These are phyloP conservation scores for Plusia festucae DNA, from an alignment of 2,888 invertebrate genomes.

Conservation along the genomic window DNA sequence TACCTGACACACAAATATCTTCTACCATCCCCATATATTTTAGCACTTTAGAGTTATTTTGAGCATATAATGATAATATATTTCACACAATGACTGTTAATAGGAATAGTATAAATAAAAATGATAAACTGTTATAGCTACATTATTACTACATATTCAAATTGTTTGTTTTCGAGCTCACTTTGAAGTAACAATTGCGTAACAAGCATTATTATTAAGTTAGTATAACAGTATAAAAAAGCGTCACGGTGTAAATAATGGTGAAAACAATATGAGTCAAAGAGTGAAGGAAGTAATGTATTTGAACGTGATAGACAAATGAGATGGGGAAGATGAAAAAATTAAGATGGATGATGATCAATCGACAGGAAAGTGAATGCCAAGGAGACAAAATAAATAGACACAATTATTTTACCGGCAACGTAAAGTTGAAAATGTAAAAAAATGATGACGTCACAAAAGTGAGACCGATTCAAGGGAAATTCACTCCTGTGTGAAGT, in stretches of 20 bases:
- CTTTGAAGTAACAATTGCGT: background rate
- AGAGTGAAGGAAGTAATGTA: background rate
- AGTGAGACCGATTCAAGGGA: background rate
- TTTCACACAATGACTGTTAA: background rate
- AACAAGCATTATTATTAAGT: background rate
- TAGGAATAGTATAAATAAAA: background rate
- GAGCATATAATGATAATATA: background rate
- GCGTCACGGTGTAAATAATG: background rate
- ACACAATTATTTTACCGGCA: background rate
- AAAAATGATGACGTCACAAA: background rate
- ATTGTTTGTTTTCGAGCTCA: background rate
- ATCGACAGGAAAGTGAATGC: background rate
- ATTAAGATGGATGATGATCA: constrained; percentile 1
- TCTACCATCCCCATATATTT: constrained; percentile 7
- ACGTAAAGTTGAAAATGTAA: background rate
- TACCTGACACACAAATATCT: constrained; percentile 22
- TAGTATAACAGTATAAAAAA: no score
- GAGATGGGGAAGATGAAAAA: constrained; percentile 3
- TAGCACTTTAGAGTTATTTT: background rate
- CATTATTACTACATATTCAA: no score
- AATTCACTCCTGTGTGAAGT: constrained; percentile 9
- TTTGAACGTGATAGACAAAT: background rate
- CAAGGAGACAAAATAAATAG: background rate
- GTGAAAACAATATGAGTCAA: background rate
- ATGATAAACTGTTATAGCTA: background rate